phyloP scores from a whole-genome alignment of 2,113 vertebrate genomes.

The Charina bottae region DNA sequence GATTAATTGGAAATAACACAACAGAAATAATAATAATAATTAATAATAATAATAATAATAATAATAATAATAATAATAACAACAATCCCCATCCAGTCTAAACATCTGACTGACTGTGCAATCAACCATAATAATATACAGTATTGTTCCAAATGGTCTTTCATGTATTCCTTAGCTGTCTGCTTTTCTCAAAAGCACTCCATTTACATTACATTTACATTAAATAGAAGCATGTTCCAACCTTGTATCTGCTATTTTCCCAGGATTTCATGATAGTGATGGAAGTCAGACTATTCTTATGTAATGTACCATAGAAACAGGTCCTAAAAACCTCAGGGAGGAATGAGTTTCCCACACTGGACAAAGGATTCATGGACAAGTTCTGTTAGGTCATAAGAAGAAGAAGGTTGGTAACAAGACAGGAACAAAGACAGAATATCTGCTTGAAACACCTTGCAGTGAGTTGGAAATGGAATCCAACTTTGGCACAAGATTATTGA shows the following conservation, averaged over 20 bases:
- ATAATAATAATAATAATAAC: too few species aligned
- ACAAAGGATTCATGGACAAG: not conserved
- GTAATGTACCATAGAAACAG: not conserved
- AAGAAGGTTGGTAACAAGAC: not conserved
- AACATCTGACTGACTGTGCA: too few species aligned
- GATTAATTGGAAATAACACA: not conserved
- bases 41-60: too few species aligned
- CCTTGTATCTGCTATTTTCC: not conserved
- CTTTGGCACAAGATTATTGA: not conserved
- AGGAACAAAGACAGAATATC: not conserved
- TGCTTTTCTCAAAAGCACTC: not conserved
- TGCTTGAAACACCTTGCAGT: not conserved
- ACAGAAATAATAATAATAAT: not conserved
- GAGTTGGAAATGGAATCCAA: not conserved
- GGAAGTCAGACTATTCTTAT: not conserved
- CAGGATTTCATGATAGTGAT: not conserved
- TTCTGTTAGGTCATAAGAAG: too few species aligned
- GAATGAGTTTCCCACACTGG: not conserved
- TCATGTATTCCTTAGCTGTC: not conserved
- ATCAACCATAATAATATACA: too few species aligned
- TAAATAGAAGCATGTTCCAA: not conserved
- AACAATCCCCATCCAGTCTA: too few species aligned
- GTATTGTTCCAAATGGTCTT: not conserved
- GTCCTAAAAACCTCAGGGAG: not conserved
- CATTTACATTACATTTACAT: not conserved